These are phyloP conservation scores for Rhegmatorhina hoffmannsi DNA, from an alignment of 2,113 vertebrate species.

Conservation along the genomic window DNA sequence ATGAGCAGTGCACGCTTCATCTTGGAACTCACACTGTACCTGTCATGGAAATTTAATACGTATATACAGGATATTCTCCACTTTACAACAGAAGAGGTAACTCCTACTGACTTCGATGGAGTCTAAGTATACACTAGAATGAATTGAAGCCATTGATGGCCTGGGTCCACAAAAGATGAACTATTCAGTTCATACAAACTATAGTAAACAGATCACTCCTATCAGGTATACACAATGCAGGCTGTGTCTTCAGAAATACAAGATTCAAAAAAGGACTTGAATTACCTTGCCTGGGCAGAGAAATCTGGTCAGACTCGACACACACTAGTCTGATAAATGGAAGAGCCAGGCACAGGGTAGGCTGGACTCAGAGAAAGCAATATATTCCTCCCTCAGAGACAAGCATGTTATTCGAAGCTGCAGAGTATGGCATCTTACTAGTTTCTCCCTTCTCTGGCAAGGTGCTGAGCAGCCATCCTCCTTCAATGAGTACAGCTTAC, in stretches of 20 bases:
- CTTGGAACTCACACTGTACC: background rate
- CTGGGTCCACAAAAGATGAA: background rate
- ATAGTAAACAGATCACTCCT: background rate
- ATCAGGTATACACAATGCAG: background rate
- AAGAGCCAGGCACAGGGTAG: background rate
- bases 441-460: background rate
- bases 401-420: background rate
- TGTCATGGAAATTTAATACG: background rate
- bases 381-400: background rate
- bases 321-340: background rate
- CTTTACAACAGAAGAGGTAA: background rate
- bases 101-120: background rate
- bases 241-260: background rate
- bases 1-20: background rate
- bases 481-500: background rate
- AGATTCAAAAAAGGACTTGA: background rate
- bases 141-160: background rate
- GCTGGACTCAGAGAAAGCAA: background rate
- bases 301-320: background rate
- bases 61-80: background rate
- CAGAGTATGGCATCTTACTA: background rate
- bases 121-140: background rate
- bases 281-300: background rate
- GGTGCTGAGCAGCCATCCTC: background rate
- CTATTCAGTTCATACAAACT: background rate